phyloP scores from a whole-genome alignment of 2,113 vertebrate genomes.

The Alaudala cheleensis region DNA sequence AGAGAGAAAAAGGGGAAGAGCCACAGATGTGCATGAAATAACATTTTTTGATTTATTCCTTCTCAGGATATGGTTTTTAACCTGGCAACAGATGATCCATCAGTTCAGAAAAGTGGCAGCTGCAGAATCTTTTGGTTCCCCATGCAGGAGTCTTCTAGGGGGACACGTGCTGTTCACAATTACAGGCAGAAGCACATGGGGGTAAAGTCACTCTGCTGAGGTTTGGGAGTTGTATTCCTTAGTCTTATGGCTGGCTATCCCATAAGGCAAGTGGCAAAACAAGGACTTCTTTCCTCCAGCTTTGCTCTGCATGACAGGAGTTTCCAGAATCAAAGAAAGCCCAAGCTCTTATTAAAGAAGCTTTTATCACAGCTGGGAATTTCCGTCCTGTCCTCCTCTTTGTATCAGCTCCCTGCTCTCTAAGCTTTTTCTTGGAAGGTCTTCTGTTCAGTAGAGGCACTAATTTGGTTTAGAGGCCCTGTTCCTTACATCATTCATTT shows the following conservation, averaged over 20 bases:
- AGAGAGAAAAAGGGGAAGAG: neutral
- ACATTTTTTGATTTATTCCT: neutral
- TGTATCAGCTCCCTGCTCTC: neutral
- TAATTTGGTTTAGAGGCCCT: neutral
- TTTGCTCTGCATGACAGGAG: neutral
- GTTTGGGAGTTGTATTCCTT: neutral
- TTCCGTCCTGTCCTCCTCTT: neutral
- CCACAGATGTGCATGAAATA: neutral
- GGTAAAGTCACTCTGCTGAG: neutral
- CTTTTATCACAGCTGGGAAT: neutral
- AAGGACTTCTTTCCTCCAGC: neutral
- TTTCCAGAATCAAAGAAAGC: neutral
- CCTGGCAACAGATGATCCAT: neutral
- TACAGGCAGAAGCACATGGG: neutral
- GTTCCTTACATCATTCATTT: neutral
- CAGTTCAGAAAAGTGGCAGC: neutral
- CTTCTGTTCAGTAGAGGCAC: neutral
- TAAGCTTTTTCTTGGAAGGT: neutral
- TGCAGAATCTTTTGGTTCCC: neutral
- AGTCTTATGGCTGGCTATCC: neutral
- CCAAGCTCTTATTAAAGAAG: neutral
- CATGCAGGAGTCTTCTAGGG: neutral
- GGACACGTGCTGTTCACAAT: rapidly evolving
- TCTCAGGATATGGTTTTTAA: neutral
- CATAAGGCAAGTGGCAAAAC: neutral